Conservation (phyloP, 2,888 invertebrate species). For the Eubasilissa splendida region DNA sequence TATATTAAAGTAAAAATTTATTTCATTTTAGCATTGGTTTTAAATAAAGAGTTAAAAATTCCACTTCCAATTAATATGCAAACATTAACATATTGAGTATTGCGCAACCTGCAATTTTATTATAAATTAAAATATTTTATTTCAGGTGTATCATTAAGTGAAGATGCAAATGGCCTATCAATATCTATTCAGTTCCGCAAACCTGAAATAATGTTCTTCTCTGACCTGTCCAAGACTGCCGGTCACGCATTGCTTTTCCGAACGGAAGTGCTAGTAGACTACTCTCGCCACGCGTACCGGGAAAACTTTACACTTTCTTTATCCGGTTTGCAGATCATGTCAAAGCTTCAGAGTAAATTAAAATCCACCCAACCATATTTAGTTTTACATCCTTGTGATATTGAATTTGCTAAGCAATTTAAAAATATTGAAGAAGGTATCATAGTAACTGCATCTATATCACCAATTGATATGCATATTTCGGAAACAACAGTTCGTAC, state of each 20-base stretch:
- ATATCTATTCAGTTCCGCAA: conserved; percentile 82
- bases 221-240: conserved; percentile 75
- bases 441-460: conserved; percentile 77
- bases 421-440: conserved; percentile 78
- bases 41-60: too few relatives aligned
- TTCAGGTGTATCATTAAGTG: conserved; percentile 69
- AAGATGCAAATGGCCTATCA: conserved; percentile 74
- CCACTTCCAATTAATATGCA: too few relatives aligned
- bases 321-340: conserved; percentile 76
- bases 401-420: conserved; percentile 78
- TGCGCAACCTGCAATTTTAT: too few relatives aligned
- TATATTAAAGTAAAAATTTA: too few relatives aligned
- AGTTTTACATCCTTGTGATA: conserved; percentile 79
- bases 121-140: conserved; percentile 52
- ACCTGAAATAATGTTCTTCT: conserved; percentile 84
- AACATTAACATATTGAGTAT: too few relatives aligned
- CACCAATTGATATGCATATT: conserved; percentile 80
- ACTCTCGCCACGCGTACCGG: conserved; percentile 77
- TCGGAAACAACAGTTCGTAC: conserved; percentile 83
- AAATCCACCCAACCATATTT: conserved; percentile 73
- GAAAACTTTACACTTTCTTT: conserved; percentile 77
- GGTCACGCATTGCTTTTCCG: conserved; percentile 79
- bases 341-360: conserved; percentile 73
- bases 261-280: conserved; percentile 80
- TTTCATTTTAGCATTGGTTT: too few relatives aligned